Conservation (phyloP, 2,113 vertebrate species). For the Falco punctatus region DNA sequence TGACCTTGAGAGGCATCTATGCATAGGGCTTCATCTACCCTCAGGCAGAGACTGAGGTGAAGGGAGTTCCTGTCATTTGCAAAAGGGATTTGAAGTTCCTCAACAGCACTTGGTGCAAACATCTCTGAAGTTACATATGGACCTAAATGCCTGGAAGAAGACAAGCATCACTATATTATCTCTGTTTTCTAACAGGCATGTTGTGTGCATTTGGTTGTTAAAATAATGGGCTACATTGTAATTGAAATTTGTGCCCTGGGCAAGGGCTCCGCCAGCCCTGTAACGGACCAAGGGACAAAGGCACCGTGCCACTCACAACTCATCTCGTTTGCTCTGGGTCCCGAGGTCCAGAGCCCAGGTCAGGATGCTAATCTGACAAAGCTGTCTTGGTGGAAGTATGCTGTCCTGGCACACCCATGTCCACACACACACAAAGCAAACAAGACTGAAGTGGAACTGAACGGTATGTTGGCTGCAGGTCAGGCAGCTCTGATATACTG, state of each 20-base stretch:
- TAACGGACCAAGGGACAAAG: rapidly evolving
- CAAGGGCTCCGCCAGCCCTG: neutral
- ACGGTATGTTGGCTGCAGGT: neutral
- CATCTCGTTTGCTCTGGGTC: neutral
- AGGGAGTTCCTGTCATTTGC: neutral
- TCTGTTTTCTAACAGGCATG: neutral
- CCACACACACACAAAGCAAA: neutral
- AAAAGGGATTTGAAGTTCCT: neutral
- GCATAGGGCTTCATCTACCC: neutral
- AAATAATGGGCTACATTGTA: neutral
- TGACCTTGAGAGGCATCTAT: neutral
- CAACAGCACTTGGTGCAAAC: neutral
- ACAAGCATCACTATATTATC: neutral
- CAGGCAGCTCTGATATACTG: neutral
- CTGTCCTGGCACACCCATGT: neutral
- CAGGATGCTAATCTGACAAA: neutral
- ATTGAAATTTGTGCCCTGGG: neutral
- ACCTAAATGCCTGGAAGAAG: neutral
- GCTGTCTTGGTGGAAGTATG: neutral
- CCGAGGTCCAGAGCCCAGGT: neutral
- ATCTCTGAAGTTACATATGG: neutral
- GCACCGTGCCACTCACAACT: rapidly evolving
- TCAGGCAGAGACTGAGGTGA: neutral
- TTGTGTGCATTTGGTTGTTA: neutral
- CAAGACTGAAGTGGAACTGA: neutral